Evolutionary conservation across 2,888 invertebrate species (phyloP).

Genomic region (Tigriopus californicus): DNA sequence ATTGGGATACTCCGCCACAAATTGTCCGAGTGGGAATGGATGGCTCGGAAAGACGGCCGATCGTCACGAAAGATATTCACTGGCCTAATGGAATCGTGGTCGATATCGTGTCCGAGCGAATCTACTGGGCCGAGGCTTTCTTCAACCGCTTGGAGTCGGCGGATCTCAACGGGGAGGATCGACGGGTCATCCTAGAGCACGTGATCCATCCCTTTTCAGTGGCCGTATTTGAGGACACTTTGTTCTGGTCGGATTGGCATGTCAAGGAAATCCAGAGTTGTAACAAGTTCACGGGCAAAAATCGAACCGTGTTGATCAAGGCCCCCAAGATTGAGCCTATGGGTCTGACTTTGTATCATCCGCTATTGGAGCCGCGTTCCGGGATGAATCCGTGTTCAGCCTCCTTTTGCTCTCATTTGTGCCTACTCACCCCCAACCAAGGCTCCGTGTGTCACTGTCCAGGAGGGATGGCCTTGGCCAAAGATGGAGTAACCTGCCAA

Average conservation of each 20-base stretch:
- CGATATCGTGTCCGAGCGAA: conserved; percentile 29
- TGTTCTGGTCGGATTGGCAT: conserved; percentile 36
- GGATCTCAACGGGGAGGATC: conserved; percentile 19
- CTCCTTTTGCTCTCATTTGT: conserved; percentile 1
- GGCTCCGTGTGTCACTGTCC: background rate
- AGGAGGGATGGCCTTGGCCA: background rate
- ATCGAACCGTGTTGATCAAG: conserved; percentile 22
- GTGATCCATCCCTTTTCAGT: conserved; percentile 33
- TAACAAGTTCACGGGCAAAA: conserved; percentile 26
- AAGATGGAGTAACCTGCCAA: background rate
- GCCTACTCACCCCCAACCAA: background rate
- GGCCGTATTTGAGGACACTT: conserved; percentile 33
- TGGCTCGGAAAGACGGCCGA: conserved; percentile 25
- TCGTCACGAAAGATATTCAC: conserved; percentile 26
- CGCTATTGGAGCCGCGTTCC: conserved; percentile 22
- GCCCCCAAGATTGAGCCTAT: conserved; percentile 18
- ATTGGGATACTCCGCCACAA: conserved; percentile 30
- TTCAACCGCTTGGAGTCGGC: conserved; percentile 21
- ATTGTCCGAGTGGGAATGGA: conserved; percentile 34
- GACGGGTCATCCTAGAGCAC: conserved; percentile 18
- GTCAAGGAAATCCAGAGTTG: conserved; percentile 27
- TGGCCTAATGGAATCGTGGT: conserved; percentile 37
- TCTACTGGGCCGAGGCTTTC: conserved; percentile 35
- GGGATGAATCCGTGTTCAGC: conserved; percentile 21
- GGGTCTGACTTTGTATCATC: conserved; percentile 22